These are phyloP conservation scores for Ondatra zibethicus DNA, from an alignment of 2,113 vertebrate species.

Conservation along the genomic window DNA sequence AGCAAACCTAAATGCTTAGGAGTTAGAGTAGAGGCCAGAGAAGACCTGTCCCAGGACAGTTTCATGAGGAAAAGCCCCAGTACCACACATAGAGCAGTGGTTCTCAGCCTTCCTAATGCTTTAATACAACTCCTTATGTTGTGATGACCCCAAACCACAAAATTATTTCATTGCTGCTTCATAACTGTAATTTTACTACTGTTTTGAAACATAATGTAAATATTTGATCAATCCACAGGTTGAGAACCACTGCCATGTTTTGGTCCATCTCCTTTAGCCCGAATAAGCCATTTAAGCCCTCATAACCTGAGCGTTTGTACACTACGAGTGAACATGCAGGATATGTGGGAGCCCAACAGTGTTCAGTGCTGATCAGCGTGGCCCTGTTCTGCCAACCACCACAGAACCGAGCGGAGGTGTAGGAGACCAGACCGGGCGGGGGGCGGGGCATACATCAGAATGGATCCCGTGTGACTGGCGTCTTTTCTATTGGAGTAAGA, in stretches of 20 bases:
- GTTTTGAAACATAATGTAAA: neutral
- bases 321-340: neutral
- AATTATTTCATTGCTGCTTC: neutral
- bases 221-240: neutral
- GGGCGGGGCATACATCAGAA: neutral
- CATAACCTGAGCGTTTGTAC: no score
- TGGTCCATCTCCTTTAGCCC: neutral
- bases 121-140: neutral
- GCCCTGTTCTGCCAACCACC: neutral
- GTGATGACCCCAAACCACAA: neutral
- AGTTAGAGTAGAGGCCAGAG: neutral
- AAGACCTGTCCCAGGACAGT: neutral
- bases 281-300: neutral
- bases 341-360: neutral
- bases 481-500: neutral
- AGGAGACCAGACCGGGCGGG: neutral
- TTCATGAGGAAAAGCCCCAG: neutral
- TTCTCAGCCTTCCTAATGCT: neutral
- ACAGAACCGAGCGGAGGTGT: neutral
- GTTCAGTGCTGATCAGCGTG: neutral
- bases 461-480: neutral
- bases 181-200: neutral
- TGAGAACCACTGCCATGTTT: neutral
- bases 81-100: neutral
- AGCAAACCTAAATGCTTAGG: neutral